Base-by-base conservation (phyloP, 2,797 vertebrate genomes). In the Catamblyrhynchus diadema region DNA sequence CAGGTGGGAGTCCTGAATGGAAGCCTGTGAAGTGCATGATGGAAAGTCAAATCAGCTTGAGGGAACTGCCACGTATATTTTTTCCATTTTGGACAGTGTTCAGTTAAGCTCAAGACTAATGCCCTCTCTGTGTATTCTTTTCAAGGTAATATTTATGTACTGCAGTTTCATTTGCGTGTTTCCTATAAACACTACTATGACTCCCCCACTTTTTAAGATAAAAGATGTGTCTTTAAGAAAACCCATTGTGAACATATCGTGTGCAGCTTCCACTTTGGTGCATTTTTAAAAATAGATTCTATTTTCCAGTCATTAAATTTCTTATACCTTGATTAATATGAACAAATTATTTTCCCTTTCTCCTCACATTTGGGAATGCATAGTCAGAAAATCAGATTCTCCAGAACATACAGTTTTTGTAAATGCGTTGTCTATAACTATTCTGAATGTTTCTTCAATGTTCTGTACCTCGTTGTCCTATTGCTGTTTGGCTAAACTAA, bases 101-200 rank as follows among this genome's bases (percentile, higher is more conserved):
- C 48, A 35, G 32, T 77, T 83, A 65, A 81, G 30, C 39, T 64
- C 65, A 45, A 91, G 14, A 74, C 21, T 56, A 72, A 86, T 81
- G 91, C 51, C 37, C 69, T 71, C 65, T 82, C 65, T 11, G 1
- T 5, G 2, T 78, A 60, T 69, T 89, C n/a, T 82, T 81, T 81
- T 78, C 69, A 85, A 10, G 78, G 23, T 30, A 61, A 22, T 69
- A 44, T 73, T 77, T 81, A 50, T 18, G 35, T 37, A 25, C 24
- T 37, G 50, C 33, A 53, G 65, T 78, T 93, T 79, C 39, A 57
- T 62, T 75, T 91, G 57, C 32, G 30, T 71, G 10, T 85, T 95
- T 86, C 60, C 56, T 47, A 65, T 33, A 67, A 80, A 64, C 45
- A 80, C 17, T 56, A 17, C 35, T 35, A 37, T 62, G 27, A 45